Evolutionary conservation across 2,888 invertebrate genomes (phyloP), one percentile per base, ranked within the genome.

Genomic region (Harpalus rubripes): DNA sequence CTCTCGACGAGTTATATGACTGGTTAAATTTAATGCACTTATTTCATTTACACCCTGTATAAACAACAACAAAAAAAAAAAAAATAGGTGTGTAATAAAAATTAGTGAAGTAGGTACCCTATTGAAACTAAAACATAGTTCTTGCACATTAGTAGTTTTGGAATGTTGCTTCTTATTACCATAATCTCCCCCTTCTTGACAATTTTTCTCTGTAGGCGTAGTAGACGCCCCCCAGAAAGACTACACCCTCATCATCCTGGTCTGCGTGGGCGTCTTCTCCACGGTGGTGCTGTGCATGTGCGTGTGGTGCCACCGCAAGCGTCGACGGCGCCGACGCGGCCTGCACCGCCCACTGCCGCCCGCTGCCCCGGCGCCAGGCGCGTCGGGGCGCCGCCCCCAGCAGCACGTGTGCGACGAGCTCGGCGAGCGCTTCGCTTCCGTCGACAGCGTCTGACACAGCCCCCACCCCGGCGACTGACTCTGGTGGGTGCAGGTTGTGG

Each of bases 291-390:
- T 89, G 86, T 88, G 89, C 87, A 88, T 91, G 86, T 91, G 91
- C 90, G 91, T 94, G 85, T 90, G 93, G 89, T 94, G 94, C 88
- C 94, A 94, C 88, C 91, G 93, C 85, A 91, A 91, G 87, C 88
- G 90, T 44, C 88, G 91, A 87, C 91, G 90, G 89, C 92, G 90
- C 90, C 92, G 89, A 89, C 91, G 86, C 90, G 92, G 91, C 91
- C 91, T 89, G 88, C 92, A 91, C 89, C 89, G 90, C 87, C 90
- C 89, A 87, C 89, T 89, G 88, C 89, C 90, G 88, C 88, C 89
- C 86, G 88, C 88, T 81, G 87, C 89, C 88, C 88, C 85, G 86
- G 86, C 79, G 80, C 80, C 90, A 85, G 87, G 63, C 86, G 22
- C 85, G 26, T 78, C 83, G 12, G 76, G 72, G 10, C 78, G 81